Evolutionary conservation across 2,888 invertebrate species (phyloP), one percentile per base, ranked within the genome.

Genomic region (Aphodius sticticus): DNA sequence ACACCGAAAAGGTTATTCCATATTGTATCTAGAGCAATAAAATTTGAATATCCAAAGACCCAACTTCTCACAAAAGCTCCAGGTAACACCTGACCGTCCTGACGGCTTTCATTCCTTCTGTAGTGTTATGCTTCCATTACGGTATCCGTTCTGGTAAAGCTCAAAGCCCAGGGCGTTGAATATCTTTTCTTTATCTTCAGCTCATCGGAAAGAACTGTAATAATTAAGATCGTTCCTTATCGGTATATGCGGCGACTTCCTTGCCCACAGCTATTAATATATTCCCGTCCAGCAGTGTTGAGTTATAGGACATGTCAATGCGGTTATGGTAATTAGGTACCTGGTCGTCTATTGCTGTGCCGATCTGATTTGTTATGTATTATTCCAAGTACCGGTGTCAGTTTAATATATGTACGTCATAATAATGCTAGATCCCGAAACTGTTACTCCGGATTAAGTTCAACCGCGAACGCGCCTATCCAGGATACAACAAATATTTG

Each of bases 361-460:
- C 12, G 53, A 53, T 53, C 53, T 53, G 12, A 53, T 53, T 53
- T 53, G 53, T 53, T 53, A 53, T 53, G 53, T 53, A 53, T 53
- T 53, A 53, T 53, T 53, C 12, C 53, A 53, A 53, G 12, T 53
- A 53, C 53, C 2, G 12, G 53, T 53, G 53, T 53, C 53, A 12
- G 53, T 53, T 53, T 53, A 12, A 53, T 53, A 53, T 53, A 53
- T 53, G 53, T 12, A 53, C 53, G 53, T 53, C 53, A 53, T 53
- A 53, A 53, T 53, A 53, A 53, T 53, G 53, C 53, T 53, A 53
- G 53, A 53, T 53, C 53, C 53, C 53, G 53, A 53, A 53, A 53
- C 53, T 53, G 53, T 53, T 9, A 53, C 53, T 12, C 53, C 7
- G 53, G 53, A 53, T 53, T 53, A 53, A 53, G 53, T 53, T 53